These are phyloP conservation scores for Sinocyclocheilus anophthalmus DNA, from an alignment of 2,113 vertebrate genomes.

Conservation along the genomic window DNA sequence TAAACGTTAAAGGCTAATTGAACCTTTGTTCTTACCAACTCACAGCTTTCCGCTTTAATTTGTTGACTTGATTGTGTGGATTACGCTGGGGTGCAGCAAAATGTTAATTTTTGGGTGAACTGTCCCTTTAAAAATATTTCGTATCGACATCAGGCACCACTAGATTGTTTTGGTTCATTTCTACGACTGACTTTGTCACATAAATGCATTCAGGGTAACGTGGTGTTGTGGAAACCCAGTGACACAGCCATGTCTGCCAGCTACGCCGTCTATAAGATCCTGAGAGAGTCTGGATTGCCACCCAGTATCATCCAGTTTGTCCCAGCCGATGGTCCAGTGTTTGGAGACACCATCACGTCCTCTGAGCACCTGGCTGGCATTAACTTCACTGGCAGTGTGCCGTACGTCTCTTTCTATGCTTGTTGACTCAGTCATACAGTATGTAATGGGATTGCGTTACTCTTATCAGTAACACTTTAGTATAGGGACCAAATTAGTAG, in stretches of 20 bases:
- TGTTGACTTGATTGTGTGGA: background rate
- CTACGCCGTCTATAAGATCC: slow-evolving; percentile 83
- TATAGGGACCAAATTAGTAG: too few relatives aligned
- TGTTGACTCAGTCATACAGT: background rate
- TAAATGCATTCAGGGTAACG: slow-evolving; percentile 83
- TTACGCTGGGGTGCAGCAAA: background rate
- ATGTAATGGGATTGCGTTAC: background rate
- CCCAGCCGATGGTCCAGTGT: slow-evolving; percentile 85
- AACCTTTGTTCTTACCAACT: too few relatives aligned
- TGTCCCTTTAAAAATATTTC: background rate
- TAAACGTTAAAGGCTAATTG: too few relatives aligned
- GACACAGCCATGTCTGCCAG: slow-evolving; percentile 90
- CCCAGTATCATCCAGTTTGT: slow-evolving; percentile 92
- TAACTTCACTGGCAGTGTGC: slow-evolving; percentile 97
- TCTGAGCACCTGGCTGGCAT: slow-evolving; percentile 89
- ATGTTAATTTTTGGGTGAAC: too few relatives aligned
- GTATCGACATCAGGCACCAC: background rate
- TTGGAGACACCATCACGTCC: slow-evolving; percentile 85
- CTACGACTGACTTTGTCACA: background rate
- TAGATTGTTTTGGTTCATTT: background rate
- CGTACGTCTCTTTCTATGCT: slow-evolving; percentile 73
- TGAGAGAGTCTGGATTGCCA: slow-evolving; percentile 88
- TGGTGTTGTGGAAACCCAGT: slow-evolving; percentile 97
- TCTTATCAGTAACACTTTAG: background rate
- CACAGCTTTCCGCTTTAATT: background rate